Percentiles rank a stretch among this genome's conserved stretches.
Conservation (phyloP, 2,113 vertebrate species). For the Neogobius melanostomus region DNA sequence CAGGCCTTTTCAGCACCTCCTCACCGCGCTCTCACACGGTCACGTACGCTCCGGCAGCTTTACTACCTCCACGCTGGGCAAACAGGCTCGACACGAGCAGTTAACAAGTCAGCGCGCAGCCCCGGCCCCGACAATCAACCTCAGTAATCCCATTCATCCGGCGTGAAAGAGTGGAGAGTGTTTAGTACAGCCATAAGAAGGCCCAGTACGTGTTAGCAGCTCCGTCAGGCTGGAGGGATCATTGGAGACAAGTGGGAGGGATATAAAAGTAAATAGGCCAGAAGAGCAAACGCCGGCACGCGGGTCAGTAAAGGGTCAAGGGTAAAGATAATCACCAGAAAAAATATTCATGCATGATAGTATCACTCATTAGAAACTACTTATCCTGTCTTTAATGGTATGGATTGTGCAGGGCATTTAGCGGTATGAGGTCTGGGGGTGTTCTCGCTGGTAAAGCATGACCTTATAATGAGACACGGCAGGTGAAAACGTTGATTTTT, state of each 20-base stretch:
- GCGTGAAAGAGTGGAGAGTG: not conserved
- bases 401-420: too few species aligned
- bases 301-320: not conserved
- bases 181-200: not conserved
- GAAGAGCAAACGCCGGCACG: not conserved
- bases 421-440: too few species aligned
- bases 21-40: constrained; percentile 6
- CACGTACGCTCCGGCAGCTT: constrained; percentile 20
- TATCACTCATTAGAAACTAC: too few species aligned
- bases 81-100: constrained; percentile 18
- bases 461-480: too few species aligned
- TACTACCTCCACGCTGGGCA: constrained; percentile 26
- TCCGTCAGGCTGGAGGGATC: not conserved
- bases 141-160: constrained; percentile 24
- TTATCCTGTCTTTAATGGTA: too few species aligned
- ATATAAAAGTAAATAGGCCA: constrained; percentile 2
- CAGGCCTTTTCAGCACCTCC: constrained; percentile 28
- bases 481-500: too few species aligned
- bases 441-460: too few species aligned
- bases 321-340: not conserved
- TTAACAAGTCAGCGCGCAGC: constrained; percentile 33
- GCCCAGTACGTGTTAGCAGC: not conserved
- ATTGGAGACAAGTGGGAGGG: constrained; percentile 1
- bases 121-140: constrained; percentile 9
- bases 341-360: too few species aligned